phyloP scores from a whole-genome alignment of 2,888 invertebrate species.

The Drosophila yooni region DNA sequence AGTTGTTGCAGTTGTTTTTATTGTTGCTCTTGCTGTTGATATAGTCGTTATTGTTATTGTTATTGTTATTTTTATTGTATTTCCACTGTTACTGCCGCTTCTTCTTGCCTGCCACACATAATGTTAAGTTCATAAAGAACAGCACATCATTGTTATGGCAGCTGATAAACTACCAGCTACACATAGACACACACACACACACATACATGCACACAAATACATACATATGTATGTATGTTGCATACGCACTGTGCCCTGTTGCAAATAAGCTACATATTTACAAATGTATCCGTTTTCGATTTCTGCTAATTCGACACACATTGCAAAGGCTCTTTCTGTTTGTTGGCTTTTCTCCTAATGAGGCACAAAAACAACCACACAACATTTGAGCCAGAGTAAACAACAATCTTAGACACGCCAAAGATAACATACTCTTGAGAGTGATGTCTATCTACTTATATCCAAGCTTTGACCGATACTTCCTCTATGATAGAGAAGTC shows the following conservation, averaged over 20 bases:
- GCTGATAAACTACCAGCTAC: conserved; percentile 52
- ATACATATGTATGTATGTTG: neutral
- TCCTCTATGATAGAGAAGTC: neutral
- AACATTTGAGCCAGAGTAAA: neutral
- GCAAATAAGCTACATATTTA: conserved; percentile 6
- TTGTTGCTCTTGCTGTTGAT: conserved; percentile 21
- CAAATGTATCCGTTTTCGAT: conserved; percentile 22
- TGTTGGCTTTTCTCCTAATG: conserved; percentile 18
- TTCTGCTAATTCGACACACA: conserved; percentile 28
- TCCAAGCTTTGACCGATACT: neutral
- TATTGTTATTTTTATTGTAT: conserved; percentile 41
- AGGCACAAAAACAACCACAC: conserved; percentile 11
- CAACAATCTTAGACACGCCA: neutral
- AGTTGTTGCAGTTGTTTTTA: conserved; percentile 10
- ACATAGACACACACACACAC: conserved; percentile 9
- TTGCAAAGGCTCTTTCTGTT: conserved; percentile 14
- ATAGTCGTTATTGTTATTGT: conserved; percentile 35
- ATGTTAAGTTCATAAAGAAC: conserved; percentile 57
- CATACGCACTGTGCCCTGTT: conserved; percentile 22
- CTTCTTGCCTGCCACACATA: conserved; percentile 39
- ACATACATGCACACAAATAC: neutral
- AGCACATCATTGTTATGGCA: conserved; percentile 66
- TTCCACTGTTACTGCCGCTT: conserved; percentile 54
- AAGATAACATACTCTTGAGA: neutral
- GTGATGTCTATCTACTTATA: neutral